A percentile compares a stretch with the other conserved stretches of the same genome.
These are phyloP conservation scores for Deroptyus accipitrinus DNA, from an alignment of 2,113 vertebrate genomes.

Conservation along the genomic window DNA sequence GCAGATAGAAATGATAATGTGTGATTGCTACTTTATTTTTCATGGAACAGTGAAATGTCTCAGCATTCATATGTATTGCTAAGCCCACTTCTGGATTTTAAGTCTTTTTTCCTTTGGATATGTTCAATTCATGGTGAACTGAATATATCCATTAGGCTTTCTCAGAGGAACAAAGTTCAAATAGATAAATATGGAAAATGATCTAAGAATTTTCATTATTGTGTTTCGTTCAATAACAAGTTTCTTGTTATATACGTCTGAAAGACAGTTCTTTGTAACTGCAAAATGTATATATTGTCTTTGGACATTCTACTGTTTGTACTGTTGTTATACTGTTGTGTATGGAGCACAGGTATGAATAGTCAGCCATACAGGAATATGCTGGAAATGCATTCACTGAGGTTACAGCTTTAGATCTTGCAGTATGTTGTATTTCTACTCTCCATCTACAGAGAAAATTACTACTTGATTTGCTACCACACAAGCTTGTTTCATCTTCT, in stretches of 20 bases:
- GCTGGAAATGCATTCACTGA: not conserved
- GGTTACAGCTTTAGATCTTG: not conserved
- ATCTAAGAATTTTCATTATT: not conserved
- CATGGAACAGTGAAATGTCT: not conserved
- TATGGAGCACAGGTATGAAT: not conserved
- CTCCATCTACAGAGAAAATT: not conserved
- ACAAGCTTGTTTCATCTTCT: not conserved
- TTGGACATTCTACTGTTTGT: not conserved
- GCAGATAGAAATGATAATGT: not conserved
- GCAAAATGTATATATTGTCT: not conserved
- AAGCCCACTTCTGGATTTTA: not conserved
- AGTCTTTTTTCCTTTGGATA: not conserved
- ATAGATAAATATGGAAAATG: not conserved
- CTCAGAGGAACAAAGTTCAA: not conserved
- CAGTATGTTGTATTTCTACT: not conserved
- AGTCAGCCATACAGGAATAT: not conserved
- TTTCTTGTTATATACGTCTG: not conserved
- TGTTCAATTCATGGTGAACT: not conserved
- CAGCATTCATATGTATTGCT: not conserved
- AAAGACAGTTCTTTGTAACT: not conserved
- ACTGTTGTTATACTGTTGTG: not conserved
- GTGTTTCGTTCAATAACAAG: not conserved
- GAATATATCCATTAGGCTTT: not conserved
- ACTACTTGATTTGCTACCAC: accelerated
- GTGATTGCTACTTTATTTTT: not conserved